Evolutionary conservation across 2,888 invertebrate genomes (phyloP).

Genomic region (Tenthredo distinguenda): DNA sequence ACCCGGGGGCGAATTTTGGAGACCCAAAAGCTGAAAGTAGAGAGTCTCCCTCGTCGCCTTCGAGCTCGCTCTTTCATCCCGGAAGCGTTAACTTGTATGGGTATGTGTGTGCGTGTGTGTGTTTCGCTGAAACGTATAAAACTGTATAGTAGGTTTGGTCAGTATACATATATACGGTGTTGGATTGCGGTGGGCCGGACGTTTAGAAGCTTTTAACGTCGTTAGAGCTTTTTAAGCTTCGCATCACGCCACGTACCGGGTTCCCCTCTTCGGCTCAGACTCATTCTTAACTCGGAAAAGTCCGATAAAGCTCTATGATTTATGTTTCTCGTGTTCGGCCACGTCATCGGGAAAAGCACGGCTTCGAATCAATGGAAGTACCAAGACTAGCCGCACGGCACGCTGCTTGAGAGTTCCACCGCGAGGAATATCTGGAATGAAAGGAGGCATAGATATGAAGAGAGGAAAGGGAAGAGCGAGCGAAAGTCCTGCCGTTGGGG

Average conservation of each 20-base stretch:
- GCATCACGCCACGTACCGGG: constrained; percentile 58
- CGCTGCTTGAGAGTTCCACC: neutral
- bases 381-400: neutral
- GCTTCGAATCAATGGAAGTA: constrained; percentile 60
- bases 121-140: constrained; percentile 3
- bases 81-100: neutral
- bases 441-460: neutral
- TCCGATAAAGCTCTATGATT: constrained; percentile 58
- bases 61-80: constrained; percentile 17
- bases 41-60: neutral
- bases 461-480: constrained; percentile 2
- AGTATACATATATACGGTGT: constrained; percentile 14
- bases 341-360: constrained; percentile 57
- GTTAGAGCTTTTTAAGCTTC: constrained; percentile 49
- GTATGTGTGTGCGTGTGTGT: constrained; percentile 15
- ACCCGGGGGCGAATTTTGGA: constrained; percentile 8
- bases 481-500: neutral
- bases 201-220: constrained; percentile 60
- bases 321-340: constrained; percentile 54
- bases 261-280: constrained; percentile 39
- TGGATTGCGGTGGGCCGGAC: constrained; percentile 52
- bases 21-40: constrained; percentile 1
- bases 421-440: neutral
- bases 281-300: constrained; percentile 45
- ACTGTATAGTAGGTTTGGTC: neutral